Percentiles rank a stretch among this genome's conserved stretches.
These are phyloP conservation scores for Polypterus senegalus DNA, from an alignment of 2,113 vertebrate species.

Conservation along the genomic window DNA sequence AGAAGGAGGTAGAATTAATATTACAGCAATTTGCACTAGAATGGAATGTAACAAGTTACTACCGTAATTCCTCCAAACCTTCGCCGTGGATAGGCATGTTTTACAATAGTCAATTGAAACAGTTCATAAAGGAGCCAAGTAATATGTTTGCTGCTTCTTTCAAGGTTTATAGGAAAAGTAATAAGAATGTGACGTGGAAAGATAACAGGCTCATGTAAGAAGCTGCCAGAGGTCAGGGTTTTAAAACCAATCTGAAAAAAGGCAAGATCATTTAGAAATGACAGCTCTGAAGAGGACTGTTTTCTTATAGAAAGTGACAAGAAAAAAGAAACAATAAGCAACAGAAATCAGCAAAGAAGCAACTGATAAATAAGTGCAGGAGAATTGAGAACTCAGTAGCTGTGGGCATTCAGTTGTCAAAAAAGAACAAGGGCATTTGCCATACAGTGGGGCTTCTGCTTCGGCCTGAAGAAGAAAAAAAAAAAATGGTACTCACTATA, in stretches of 20 bases:
- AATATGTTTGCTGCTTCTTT: neutral
- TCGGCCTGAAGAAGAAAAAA: too few species aligned
- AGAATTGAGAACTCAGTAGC: neutral
- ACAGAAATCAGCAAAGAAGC: neutral
- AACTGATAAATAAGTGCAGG: neutral
- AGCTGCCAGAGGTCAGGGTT: too few species aligned
- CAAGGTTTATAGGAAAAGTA: too few species aligned
- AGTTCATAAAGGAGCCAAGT: neutral
- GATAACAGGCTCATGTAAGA: too few species aligned
- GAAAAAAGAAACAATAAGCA: neutral
- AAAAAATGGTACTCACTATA: too few species aligned
- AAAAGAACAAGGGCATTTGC: neutral
- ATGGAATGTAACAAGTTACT: neutral
- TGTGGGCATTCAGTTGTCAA: neutral
- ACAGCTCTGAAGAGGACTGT: neutral
- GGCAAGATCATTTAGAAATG: neutral
- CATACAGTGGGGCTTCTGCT: too few species aligned
- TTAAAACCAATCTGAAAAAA: too few species aligned
- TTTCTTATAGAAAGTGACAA: neutral
- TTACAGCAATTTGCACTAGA: neutral
- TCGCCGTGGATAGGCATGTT: neutral
- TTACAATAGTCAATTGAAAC: neutral
- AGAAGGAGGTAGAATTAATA: conserved; percentile 1
- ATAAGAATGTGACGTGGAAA: too few species aligned
- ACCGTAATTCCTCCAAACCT: neutral